Conservation (phyloP, 2,113 vertebrate species). For the Sapayoa aenigma region DNA sequence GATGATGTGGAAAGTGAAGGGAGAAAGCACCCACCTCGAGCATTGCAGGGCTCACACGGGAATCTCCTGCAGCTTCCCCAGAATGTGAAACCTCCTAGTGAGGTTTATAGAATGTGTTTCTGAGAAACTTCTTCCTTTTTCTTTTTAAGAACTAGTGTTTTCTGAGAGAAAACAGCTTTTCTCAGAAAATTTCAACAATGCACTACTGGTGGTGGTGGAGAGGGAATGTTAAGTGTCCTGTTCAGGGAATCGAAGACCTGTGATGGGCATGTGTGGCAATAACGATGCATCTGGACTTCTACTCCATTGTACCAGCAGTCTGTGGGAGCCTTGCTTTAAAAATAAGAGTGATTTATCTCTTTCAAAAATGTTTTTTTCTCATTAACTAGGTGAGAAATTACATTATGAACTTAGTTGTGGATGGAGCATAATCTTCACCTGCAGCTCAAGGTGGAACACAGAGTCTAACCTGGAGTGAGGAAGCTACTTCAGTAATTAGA, state of each 20-base stretch:
- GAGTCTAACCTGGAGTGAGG: accelerated
- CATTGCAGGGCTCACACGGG: not conserved
- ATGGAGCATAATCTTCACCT: not conserved
- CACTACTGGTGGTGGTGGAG: not conserved
- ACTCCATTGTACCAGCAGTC: not conserved
- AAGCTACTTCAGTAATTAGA: not conserved
- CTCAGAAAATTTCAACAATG: not conserved
- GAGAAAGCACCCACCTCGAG: not conserved
- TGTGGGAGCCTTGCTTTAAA: not conserved
- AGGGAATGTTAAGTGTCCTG: not conserved
- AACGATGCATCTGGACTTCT: not conserved
- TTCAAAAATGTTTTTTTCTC: not conserved
- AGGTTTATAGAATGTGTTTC: not conserved
- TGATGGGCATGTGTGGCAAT: not conserved
- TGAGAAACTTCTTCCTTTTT: not conserved
- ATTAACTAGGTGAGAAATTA: not conserved
- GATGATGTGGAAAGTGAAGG: not conserved
- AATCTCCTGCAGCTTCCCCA: not conserved
- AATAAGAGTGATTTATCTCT: not conserved
- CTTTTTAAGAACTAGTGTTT: not conserved
- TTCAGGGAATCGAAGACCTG: not conserved
- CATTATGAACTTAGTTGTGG: accelerated
- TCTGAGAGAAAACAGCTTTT: not conserved
- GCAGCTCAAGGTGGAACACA: not conserved
- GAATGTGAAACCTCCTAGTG: not conserved